phyloP scores from a whole-genome alignment of 2,113 vertebrate genomes.

The Platysteira castanea region DNA sequence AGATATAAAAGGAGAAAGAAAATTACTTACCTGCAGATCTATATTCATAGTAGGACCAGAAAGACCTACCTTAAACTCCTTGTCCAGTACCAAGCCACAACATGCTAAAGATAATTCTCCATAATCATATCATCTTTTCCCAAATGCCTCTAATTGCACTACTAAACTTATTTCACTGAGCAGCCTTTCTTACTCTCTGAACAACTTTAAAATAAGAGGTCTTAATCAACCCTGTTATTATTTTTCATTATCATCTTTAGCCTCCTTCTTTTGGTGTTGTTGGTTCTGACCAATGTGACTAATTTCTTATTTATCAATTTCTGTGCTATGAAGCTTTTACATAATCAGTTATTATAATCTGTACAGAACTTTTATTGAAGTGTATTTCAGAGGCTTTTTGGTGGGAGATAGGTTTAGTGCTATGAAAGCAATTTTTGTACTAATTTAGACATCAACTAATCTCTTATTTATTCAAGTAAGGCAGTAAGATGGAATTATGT shows the following conservation, averaged over 20 bases:
- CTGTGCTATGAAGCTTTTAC: not conserved
- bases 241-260: not conserved
- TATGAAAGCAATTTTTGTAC: not conserved
- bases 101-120: not conserved
- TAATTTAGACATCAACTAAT: not conserved
- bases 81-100: not conserved
- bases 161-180: not conserved
- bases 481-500: not conserved
- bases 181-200: not conserved
- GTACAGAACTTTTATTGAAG: not conserved
- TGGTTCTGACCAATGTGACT: not conserved
- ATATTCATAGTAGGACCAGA: too few species aligned
- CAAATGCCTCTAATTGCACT: not conserved
- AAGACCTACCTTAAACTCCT: not conserved
- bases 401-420: not conserved
- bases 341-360: not conserved
- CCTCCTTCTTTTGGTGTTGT: not conserved
- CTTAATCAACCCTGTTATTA: not conserved
- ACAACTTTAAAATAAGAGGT: not conserved
- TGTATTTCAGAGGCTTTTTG: not conserved
- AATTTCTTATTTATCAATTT: not conserved
- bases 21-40: not conserved
- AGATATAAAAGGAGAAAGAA: not conserved
- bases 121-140: not conserved
- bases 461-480: constrained; percentile 11